Conservation (phyloP, 2,113 vertebrate species). For the Cebus imitator region DNA sequence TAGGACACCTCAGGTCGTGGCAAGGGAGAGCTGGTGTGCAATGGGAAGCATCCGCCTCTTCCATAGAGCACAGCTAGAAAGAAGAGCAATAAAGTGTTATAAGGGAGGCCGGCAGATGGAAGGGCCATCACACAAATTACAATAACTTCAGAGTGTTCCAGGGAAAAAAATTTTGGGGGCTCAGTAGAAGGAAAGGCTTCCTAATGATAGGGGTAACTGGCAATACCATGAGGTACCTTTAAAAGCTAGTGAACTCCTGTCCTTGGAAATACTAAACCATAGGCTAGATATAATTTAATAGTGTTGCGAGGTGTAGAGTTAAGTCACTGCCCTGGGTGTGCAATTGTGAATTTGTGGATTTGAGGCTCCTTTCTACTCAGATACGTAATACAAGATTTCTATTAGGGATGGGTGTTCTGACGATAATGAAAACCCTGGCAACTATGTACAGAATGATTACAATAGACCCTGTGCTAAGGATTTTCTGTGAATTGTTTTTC, state of each 20-base stretch:
- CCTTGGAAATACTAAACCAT: not conserved
- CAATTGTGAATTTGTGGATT: not conserved
- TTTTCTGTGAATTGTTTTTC: not conserved
- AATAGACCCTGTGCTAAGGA: not conserved
- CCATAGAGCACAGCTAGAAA: not conserved
- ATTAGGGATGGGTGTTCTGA: not conserved
- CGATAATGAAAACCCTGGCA: not conserved
- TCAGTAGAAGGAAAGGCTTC: not conserved
- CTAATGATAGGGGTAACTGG: not conserved
- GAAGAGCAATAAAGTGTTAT: not conserved
- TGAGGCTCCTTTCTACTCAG: not conserved
- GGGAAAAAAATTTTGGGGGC: not conserved
- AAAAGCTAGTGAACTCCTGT: not conserved
- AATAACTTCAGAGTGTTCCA: not conserved
- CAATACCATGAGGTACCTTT: not conserved
- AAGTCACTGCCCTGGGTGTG: not conserved
- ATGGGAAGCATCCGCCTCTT: not conserved
- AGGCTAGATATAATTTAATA: not conserved
- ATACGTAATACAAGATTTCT: not conserved
- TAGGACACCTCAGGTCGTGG: conserved; percentile 42
- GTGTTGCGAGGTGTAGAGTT: not conserved
- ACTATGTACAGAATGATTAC: not conserved
- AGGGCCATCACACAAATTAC: not conserved
- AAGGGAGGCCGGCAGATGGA: not conserved
- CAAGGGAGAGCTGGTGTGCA: no score